A percentile compares a stretch with the other conserved stretches of the same genome.
These are phyloP conservation scores for Mormyrus iriodes DNA, from an alignment of 2,113 vertebrate genomes.

Conservation along the genomic window DNA sequence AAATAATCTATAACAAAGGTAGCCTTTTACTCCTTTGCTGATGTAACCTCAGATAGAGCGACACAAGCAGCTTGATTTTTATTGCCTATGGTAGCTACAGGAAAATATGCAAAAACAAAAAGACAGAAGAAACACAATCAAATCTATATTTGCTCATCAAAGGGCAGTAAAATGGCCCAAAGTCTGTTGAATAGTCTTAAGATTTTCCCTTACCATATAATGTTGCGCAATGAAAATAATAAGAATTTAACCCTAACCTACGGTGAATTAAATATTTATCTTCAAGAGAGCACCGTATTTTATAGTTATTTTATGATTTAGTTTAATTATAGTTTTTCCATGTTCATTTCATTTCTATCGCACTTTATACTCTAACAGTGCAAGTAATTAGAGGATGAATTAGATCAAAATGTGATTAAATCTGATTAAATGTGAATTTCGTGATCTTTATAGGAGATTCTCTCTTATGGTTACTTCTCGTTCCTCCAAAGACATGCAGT, in stretches of 20 bases:
- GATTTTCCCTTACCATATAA: too few relatives aligned
- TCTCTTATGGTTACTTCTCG: neutral
- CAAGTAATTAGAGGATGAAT: neutral
- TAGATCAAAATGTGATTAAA: neutral
- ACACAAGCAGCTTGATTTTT: neutral
- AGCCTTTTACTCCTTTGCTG: neutral
- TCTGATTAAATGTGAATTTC: too few relatives aligned
- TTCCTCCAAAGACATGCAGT: neutral
- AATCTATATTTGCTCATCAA: neutral
- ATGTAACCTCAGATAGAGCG: neutral
- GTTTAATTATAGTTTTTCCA: neutral
- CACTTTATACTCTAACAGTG: neutral
- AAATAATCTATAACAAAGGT: neutral
- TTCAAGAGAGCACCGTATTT: neutral
- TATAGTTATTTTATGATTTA: neutral
- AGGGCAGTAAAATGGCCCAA: neutral
- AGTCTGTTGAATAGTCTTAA: neutral
- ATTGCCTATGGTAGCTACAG: neutral
- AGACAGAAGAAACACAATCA: neutral
- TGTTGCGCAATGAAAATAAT: neutral
- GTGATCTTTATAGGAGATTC: neutral
- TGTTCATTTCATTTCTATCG: neutral
- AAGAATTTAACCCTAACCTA: neutral
- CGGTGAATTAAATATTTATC: neutral
- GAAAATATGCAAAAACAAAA: neutral